Base-by-base conservation (phyloP, 2,113 vertebrate species). In the Cettia cetti region DNA sequence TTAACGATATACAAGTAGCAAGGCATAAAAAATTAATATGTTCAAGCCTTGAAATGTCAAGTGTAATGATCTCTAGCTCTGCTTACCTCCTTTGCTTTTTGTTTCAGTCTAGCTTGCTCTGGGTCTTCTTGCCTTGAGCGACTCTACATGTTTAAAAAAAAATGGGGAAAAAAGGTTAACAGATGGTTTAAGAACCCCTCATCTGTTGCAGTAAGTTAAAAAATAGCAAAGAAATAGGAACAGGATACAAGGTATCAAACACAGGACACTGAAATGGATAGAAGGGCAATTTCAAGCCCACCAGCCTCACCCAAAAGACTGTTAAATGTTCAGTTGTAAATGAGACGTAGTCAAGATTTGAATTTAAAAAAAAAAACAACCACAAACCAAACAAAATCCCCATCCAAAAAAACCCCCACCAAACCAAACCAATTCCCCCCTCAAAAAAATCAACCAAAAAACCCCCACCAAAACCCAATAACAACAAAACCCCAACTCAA, bases 61-160 rank as follows among this genome's bases (percentile, higher is more conserved):
- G 98, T 98, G 98, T 99, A 99, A 99, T 98, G 99, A 99, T 99
- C 98, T 98, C 98, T 92, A 96, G 96, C 97, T 95, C 97, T 97
- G 98, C 98, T 98, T 98, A 99, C 98, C 99, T 99, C 99, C 98
- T 99, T 99, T 97, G 98, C 98, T 98, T 99, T 99, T 98, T 99
- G 98, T 98, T 99, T 99, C 98, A 98, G 98, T 94, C 98, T 98
- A 92, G 98, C 98, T 98, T 98, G 99, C 98, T 99, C 98, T 97
- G 98, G 99, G 99, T 99, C 98, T 98, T 99, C 98, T 98, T 98
- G 99, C 99, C 99, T 98, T 96, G 97, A 99, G 99, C 98, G 96
- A 98, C 98, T 99, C 98, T 98, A 97, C 80, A 94, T 95, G 97
- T 98, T 97, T 79, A 56, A 94, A 94, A 97, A 97, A 96, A 97